Percentiles rank a stretch among this genome's conserved stretches.
Conservation (phyloP, 2,888 invertebrate species). For the Idaea straminata region DNA sequence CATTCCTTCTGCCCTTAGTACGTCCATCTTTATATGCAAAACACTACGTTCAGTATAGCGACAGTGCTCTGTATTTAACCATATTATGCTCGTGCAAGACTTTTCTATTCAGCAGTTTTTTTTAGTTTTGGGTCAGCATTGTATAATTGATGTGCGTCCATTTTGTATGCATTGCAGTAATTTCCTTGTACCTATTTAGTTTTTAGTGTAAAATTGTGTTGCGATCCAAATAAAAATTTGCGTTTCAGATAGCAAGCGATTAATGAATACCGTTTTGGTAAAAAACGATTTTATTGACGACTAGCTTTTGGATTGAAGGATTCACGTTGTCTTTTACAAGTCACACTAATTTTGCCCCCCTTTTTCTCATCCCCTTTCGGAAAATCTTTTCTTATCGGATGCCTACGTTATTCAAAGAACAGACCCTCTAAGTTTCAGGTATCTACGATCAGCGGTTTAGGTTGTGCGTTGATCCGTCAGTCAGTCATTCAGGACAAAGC, state of each 20-base stretch:
- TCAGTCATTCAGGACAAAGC: no score
- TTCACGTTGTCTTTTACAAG: no score
- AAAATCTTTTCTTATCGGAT: no score
- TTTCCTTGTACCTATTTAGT: background rate
- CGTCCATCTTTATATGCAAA: constrained; percentile 5
- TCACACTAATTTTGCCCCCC: no score
- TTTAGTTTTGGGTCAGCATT: background rate
- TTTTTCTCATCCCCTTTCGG: no score
- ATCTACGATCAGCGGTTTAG: no score
- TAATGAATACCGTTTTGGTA: background rate
- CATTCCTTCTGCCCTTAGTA: background rate
- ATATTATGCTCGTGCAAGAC: constrained; percentile 5
- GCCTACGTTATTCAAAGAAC: no score
- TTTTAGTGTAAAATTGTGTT: background rate
- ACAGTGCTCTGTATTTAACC: constrained; percentile 4
- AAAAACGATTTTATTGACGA: background rate
- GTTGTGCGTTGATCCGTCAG: no score
- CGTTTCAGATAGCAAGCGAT: background rate
- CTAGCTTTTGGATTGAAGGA: no score
- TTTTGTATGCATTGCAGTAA: background rate
- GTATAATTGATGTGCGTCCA: background rate
- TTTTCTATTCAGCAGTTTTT: constrained; percentile 9
- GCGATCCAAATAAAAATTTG: background rate
- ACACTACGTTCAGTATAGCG: constrained; percentile 5
- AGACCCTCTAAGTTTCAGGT: no score